A percentile compares a stretch with the other conserved stretches of the same genome.
Conservation (phyloP, 2,888 invertebrate genomes). For the Torymus texanus region DNA sequence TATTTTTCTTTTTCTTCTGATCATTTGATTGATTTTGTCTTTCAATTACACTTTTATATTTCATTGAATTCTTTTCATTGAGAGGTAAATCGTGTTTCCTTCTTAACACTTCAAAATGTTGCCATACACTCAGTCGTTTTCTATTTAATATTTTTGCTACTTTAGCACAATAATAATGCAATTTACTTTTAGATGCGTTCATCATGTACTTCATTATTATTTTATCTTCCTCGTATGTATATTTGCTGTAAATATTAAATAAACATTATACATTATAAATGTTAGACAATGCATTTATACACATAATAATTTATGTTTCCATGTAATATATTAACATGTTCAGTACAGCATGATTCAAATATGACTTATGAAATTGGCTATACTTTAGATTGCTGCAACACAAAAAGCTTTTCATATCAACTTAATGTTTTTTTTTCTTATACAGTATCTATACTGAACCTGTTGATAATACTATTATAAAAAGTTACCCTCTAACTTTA, state of each 20-base stretch:
- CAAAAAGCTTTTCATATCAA: too few relatives aligned
- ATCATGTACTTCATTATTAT: constrained; percentile 61
- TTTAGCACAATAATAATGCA: constrained; percentile 53
- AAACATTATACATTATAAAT: background rate
- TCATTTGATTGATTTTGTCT: background rate
- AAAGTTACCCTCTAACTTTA: constrained; percentile 41
- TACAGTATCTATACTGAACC: too few relatives aligned
- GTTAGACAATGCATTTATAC: too few relatives aligned
- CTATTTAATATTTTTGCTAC: constrained; percentile 63
- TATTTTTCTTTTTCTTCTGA: background rate
- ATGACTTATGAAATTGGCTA: too few relatives aligned
- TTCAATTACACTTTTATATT: constrained; percentile 14
- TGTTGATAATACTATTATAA: constrained; percentile 5
- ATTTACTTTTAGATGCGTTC: constrained; percentile 27
- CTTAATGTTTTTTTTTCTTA: too few relatives aligned
- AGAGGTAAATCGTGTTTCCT: constrained; percentile 23
- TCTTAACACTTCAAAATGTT: constrained; percentile 59
- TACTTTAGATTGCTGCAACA: too few relatives aligned
- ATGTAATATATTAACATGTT: too few relatives aligned
- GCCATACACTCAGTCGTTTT: constrained; percentile 59
- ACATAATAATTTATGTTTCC: too few relatives aligned
- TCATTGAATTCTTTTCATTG: background rate
- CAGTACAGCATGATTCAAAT: too few relatives aligned
- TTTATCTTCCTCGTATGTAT: constrained; percentile 61
- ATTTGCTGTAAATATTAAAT: constrained; percentile 52